These are phyloP conservation scores for Brachypterus glaber DNA, from an alignment of 2,888 invertebrate genomes.

Conservation along the genomic window DNA sequence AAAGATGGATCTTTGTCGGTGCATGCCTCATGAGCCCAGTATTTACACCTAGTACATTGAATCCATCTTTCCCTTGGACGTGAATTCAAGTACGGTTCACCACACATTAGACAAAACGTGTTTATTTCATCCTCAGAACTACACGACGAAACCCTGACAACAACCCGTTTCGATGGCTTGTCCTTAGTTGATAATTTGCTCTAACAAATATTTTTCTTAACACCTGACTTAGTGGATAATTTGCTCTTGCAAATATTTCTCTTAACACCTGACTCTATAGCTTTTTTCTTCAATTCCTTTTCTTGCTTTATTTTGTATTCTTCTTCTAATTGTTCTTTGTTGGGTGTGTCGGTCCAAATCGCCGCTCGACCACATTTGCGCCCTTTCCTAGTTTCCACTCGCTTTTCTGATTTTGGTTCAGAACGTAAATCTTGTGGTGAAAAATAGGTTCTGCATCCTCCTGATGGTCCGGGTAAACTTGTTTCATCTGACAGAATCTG, in stretches of 20 bases:
- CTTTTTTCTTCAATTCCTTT: background rate
- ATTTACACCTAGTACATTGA: background rate
- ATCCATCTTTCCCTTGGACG: background rate
- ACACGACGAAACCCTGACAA: too few species aligned
- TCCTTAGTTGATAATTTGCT: background rate
- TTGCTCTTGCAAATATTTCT: too few species aligned
- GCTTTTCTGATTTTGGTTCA: too few species aligned
- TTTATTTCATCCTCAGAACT: background rate
- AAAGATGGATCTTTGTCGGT: background rate
- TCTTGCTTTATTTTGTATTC: too few species aligned
- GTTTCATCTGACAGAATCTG: too few species aligned
- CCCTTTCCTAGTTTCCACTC: constrained; percentile 5
- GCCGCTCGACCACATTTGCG: constrained; percentile 4
- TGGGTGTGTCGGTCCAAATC: constrained; percentile 6
- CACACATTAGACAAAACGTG: background rate
- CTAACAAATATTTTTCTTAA: background rate
- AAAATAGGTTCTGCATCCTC: too few species aligned
- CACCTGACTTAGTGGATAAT: background rate
- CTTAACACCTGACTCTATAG: background rate
- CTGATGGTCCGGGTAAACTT: too few species aligned
- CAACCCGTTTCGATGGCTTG: background rate
- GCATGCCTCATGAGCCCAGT: background rate
- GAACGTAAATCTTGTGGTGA: too few species aligned
- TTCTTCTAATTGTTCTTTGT: constrained; percentile 5
- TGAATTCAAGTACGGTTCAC: background rate